Evolutionary conservation across 2,797 vertebrate species (phyloP), one percentile per base, ranked within the genome.

Genomic region (Arnoldichthys spilopterus): DNA sequence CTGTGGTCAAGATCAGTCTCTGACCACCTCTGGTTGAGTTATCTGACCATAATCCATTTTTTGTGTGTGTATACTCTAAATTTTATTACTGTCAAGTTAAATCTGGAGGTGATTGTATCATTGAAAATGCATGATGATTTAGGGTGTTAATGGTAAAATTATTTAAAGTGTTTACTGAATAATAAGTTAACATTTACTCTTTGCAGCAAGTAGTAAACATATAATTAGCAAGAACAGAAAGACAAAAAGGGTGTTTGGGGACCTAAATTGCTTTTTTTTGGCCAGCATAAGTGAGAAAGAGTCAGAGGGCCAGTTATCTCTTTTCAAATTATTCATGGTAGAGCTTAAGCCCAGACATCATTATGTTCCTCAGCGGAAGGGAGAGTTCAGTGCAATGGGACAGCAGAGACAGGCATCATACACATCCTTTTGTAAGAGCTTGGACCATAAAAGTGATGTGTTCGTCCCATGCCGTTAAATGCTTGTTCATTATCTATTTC

Each of bases 261-360:
- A 51, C 51, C 61, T 53, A 18, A 70, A 64, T 6, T 58, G 45
- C 15, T 34, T 43, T 20, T 71, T 59, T 63, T 51, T 71, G 69
- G 63, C 70, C 34, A 72, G 56, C 26, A 59, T 72, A 70, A 66
- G 69, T 45, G 66, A 37, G 37, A 37, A 37, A 22, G 0, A 66
- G 37, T 26, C 22, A 28, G 37, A 79, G 53, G 63, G 63, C 12
- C 62, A 59, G 63, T 79, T 47, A 79, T 40, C 51, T 66, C 53
- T 73, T 66, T 67, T 71, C 71, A 68, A 61, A 40, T 79, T 67
- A 49, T 79, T 74, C 53, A 74, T 40, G n/a, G 53, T 24, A 62
- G 72, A 53, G 37, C 64, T 58, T 67, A 68, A 30, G n/a, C 47
- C 54, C 2, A 72, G 76, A 78, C 77, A 73, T 40, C 11, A 79